Evolutionary conservation across 2,888 invertebrate genomes (phyloP), one percentile per base, ranked within the genome.

Genomic region (Acrocera orbiculus): DNA sequence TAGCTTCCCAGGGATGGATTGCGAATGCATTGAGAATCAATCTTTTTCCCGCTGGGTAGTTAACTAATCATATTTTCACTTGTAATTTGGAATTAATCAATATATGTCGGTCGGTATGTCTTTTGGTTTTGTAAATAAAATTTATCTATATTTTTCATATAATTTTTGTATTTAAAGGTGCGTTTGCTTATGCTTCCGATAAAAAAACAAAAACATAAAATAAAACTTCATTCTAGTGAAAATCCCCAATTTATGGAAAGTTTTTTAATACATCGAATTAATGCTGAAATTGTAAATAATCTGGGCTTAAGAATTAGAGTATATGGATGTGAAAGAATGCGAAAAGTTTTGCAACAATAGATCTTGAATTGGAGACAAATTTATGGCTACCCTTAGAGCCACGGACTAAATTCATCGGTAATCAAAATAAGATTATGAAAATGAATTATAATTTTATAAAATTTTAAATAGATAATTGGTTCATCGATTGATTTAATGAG

Each of bases 161-260:
- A 32, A 32, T 35, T 34, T 33, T 38, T 34, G 13, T 33, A n/a
- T 32, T 61, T 61, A 25, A 63, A 87, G 76, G 85, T 90, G 41
- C 73, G 90, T 42, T 67, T 92, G 46, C 73, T 92, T 29, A 68
- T 93, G 49, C 61, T 93, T 43, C 93, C 92, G 4, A 73, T 81
- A 52, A 89, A 90, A 56, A 90, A 90, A 58, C 90, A 90, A 56
- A 85, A 89, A 50, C 83, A 83, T 58, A 92, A 92, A 62, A 90
- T 90, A 16, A 87, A 90, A 62, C 85, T 90, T 41, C 73, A 89
- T 36, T 76, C 80, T 36, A 89, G 90, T 2, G 82, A 86, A 50
- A 82, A 79, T 55, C 90, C 92, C 0, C 82, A 86, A 53, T 92
- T 81, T 51, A 82, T 90, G 76, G 92, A 93, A 56, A 58, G 85